Base-by-base conservation (phyloP, 2,113 vertebrate species). In the Toxotes jaculatrix region DNA sequence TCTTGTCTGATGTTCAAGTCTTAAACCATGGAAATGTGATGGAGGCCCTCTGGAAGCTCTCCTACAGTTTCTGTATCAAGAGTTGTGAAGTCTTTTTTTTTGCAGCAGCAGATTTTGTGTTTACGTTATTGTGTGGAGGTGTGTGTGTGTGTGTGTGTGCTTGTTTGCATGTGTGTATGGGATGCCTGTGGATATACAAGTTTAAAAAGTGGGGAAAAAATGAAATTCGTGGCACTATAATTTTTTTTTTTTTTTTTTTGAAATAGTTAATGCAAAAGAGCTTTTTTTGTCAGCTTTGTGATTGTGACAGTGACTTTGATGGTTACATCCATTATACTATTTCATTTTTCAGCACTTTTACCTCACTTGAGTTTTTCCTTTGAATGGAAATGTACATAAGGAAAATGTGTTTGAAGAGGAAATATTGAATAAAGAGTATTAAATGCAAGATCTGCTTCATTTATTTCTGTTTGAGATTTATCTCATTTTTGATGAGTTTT, bases 321-420 rank as follows among this genome's bases (percentile, higher is more conserved):
- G 87, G 83, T 91, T 86, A 79, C 83, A 73, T 74, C 83, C 67
- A 84, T 87, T 82, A 87, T 92, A 70, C 88, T 86, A 83, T 93
- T 95, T 94, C 84, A 90, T 94, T 95, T 95, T 92, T 94, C 88
- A 92, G 93, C 93, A 95, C 94, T 95, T 95, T 95, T 94, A 95
- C 94, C 94, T 95, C 93, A 94, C 88, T 92, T 89, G 82, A 93
- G 87, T 93, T 94, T 94, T 95, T 90, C 81, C 89, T 86, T 92
- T 90, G 91, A 83, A 92, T 90, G 90, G 86, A 92, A 90, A 91
- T 92, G 79, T 90, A 78, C 59, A 92, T 94, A 91, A 91, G 93
- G 92, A 95, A 91, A 94, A 93, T 94, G 91, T 94, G 92, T 94
- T 92, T 94, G 88, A 93, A 92, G 90, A 94, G 77, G 79, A 88